A percentile compares a stretch with the other conserved stretches of the same genome.
phyloP scores from a whole-genome alignment of 2,113 vertebrate species.

The Hemichromis elongatus region DNA sequence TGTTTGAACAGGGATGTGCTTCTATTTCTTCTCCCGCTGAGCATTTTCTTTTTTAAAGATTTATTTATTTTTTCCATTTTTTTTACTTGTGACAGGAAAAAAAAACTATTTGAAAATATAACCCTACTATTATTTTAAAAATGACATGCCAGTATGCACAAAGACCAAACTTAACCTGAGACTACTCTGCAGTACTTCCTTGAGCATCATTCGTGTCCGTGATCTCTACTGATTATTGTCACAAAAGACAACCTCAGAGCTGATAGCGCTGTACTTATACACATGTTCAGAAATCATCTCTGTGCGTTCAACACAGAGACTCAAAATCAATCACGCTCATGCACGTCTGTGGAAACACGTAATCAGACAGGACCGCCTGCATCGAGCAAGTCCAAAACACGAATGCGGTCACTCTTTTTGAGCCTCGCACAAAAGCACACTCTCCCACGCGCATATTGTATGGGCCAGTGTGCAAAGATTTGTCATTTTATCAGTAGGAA shows the following conservation, averaged over 20 bases:
- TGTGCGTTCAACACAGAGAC: not conserved
- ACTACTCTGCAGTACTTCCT: not conserved
- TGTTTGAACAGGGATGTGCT: not conserved
- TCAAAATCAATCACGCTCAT: not conserved
- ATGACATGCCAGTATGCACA: not conserved
- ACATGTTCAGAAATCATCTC: constrained; percentile 2
- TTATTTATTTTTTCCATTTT: not conserved
- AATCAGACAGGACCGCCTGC: constrained; percentile 8
- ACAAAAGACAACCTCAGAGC: not conserved
- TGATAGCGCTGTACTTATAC: not conserved
- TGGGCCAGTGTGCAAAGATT: not conserved
- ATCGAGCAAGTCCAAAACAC: constrained; percentile 10
- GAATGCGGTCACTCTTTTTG: not conserved
- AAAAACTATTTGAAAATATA: not conserved
- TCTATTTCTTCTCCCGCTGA: not conserved
- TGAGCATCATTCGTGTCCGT: not conserved
- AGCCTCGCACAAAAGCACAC: not conserved
- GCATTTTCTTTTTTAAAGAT: not conserved
- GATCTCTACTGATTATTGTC: not conserved
- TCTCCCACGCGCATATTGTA: not conserved
- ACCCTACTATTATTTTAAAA: too few species aligned
- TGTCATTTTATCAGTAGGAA: constrained; percentile 5
- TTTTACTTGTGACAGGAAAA: not conserved
- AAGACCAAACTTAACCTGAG: not conserved
- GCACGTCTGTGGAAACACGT: not conserved